Conservation (phyloP, 2,797 vertebrate species). For the Halcyon smyrnensis region DNA sequence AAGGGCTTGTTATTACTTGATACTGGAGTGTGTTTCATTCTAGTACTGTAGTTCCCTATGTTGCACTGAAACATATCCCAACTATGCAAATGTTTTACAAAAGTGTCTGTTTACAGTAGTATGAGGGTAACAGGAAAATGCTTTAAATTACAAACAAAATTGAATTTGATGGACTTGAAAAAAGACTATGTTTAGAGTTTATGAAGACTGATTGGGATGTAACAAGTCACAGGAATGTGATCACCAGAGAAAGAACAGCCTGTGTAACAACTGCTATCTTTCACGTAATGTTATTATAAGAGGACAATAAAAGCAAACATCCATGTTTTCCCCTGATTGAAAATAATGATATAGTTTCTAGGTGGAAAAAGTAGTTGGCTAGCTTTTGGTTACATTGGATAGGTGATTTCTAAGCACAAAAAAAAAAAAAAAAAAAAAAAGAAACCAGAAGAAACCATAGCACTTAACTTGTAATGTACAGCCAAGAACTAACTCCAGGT, state of each 20-base stretch:
- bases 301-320: neutral
- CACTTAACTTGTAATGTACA: neutral
- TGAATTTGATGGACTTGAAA: neutral
- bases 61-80: neutral
- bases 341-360: neutral
- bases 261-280: neutral
- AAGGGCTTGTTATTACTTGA: neutral
- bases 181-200: neutral
- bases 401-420: neutral
- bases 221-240: neutral
- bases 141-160: neutral
- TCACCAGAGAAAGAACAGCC: neutral
- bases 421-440: neutral
- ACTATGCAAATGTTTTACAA: neutral
- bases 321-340: neutral
- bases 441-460: neutral
- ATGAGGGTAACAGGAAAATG: neutral
- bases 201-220: neutral
- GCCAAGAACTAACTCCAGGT: neutral
- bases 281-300: neutral
- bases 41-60: fast-evolving
- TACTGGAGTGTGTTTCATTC: neutral
- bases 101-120: neutral
- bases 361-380: neutral
- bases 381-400: neutral